phyloP scores from a whole-genome alignment of 2,797 vertebrate genomes.

The Spinibarbus caldwelli region DNA sequence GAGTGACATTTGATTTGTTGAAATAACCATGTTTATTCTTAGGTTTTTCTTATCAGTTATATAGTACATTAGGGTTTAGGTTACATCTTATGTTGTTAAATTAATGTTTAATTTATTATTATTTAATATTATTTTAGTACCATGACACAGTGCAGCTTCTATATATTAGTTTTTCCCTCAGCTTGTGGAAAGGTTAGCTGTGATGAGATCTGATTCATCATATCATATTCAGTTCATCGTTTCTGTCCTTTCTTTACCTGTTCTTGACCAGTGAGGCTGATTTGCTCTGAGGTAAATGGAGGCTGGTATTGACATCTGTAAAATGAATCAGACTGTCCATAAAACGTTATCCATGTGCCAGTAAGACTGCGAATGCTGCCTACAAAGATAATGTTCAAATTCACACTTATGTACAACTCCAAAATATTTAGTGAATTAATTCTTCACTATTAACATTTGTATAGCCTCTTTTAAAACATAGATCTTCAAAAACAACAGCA shows the following conservation, averaged over 20 bases:
- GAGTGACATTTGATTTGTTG: too few relatives aligned
- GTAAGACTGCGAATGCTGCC: constrained; percentile 48
- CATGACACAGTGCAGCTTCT: too few relatives aligned
- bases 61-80: too few relatives aligned
- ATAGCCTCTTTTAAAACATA: neutral
- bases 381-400: constrained; percentile 14
- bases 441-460: neutral
- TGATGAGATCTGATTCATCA: too few relatives aligned
- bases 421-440: neutral
- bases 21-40: too few relatives aligned
- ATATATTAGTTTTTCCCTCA: too few relatives aligned
- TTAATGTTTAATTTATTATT: too few relatives aligned
- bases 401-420: neutral
- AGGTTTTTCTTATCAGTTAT: too few relatives aligned
- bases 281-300: constrained; percentile 35
- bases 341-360: constrained; percentile 40
- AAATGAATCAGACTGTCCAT: accelerated
- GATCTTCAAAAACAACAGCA: neutral
- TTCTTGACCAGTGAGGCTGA: neutral
- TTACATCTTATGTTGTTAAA: too few relatives aligned
- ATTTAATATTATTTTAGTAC: too few relatives aligned
- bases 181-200: too few relatives aligned
- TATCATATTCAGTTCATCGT: neutral
- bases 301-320: constrained; percentile 58
- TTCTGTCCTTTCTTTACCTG: constrained; percentile 33